phyloP scores from a whole-genome alignment of 2,113 vertebrate genomes.

The Chunga burmeisteri region DNA sequence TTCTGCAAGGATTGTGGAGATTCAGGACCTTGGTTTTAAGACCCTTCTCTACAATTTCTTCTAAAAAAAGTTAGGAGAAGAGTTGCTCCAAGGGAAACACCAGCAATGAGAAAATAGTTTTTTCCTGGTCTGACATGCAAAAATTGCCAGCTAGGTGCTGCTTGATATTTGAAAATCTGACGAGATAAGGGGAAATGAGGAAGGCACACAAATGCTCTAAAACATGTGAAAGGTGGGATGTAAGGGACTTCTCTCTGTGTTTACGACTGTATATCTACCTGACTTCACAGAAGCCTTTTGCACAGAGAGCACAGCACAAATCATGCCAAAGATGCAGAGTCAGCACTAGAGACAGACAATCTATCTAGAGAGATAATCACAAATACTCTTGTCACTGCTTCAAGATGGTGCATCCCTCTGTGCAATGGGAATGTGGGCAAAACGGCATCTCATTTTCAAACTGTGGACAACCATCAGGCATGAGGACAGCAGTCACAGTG shows the following conservation, averaged over 20 bases:
- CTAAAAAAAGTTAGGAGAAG: neutral
- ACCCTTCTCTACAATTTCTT: neutral
- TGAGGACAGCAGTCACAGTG: neutral
- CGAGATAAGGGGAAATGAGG: neutral
- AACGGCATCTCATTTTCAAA: neutral
- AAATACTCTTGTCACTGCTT: neutral
- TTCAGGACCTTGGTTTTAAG: neutral
- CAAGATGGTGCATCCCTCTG: neutral
- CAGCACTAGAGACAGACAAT: neutral
- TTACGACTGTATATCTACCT: neutral
- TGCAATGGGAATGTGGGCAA: neutral
- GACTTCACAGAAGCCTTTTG: neutral
- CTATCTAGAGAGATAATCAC: neutral
- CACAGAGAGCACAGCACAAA: neutral
- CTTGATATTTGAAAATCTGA: neutral
- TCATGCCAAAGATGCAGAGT: neutral
- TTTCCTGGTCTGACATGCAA: neutral
- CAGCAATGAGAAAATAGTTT: neutral
- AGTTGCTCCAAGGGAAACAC: neutral
- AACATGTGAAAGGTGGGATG: accelerated
- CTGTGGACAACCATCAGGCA: too few relatives aligned
- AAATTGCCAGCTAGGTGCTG: neutral
- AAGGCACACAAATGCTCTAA: neutral
- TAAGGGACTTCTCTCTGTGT: neutral
- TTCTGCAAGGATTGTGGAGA: neutral